These are phyloP conservation scores for Dyspetes luteomarginatus DNA, from an alignment of 2,888 invertebrate species.

Conservation along the genomic window DNA sequence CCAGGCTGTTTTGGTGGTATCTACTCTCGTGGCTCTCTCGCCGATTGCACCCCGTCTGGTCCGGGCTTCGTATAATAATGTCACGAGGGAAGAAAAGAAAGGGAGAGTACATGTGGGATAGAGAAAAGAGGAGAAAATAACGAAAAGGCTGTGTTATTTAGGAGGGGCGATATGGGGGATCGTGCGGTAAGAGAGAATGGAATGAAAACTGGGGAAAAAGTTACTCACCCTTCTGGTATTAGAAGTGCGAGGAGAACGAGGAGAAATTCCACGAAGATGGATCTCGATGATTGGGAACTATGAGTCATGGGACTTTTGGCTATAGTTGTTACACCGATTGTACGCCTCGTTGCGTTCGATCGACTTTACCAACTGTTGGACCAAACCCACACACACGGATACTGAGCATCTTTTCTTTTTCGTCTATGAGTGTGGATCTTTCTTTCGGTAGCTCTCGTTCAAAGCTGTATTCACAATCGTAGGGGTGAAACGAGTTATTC, in stretches of 20 bases:
- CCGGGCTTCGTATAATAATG: slow-evolving; percentile 14
- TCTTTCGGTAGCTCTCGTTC: not conserved
- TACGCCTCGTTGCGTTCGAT: slow-evolving; percentile 67
- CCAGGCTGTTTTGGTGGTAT: not conserved
- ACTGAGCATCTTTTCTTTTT: not conserved
- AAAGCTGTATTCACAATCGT: not conserved
- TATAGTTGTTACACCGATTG: slow-evolving; percentile 61
- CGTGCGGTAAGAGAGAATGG: not conserved
- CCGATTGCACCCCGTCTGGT: slow-evolving; percentile 13
- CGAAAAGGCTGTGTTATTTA: not conserved
- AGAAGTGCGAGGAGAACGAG: slow-evolving; percentile 3
- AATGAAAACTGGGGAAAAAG: not conserved
- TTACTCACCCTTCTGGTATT: not conserved
- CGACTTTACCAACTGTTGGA: slow-evolving; percentile 59
- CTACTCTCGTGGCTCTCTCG: slow-evolving; percentile 23
- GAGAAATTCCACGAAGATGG: slow-evolving; percentile 64
- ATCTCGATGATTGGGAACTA: slow-evolving; percentile 67
- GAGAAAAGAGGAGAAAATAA: slow-evolving; percentile 34
- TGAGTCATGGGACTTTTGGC: slow-evolving; percentile 65
- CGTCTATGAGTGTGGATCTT: not conserved
- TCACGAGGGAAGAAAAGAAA: slow-evolving; percentile 34
- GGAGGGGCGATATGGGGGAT: not conserved
- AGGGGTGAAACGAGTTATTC: not conserved
- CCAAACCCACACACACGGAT: slow-evolving; percentile 18
- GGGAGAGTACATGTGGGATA: slow-evolving; percentile 17